A percentile compares a stretch with the other conserved stretches of the same genome.
These are phyloP conservation scores for Metalampra italica DNA, from an alignment of 2,888 invertebrate species.

Conservation along the genomic window DNA sequence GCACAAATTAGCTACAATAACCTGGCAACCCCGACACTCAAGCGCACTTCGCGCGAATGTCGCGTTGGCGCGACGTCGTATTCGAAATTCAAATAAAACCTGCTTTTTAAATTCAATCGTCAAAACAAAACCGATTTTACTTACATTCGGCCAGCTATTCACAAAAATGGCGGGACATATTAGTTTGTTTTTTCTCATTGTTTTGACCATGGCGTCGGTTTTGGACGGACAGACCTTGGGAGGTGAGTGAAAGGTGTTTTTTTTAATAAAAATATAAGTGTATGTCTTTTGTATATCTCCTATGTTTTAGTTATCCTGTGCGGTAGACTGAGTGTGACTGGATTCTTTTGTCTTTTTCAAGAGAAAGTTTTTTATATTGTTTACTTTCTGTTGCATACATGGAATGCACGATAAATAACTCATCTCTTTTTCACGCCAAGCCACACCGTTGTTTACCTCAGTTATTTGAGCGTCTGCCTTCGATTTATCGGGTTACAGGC, in stretches of 20 bases:
- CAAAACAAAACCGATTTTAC: not conserved
- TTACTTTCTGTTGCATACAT: no score
- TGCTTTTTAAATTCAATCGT: slow-evolving; percentile 5
- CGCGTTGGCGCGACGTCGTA: slow-evolving; percentile 29
- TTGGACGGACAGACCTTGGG: slow-evolving; percentile 63
- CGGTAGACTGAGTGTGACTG: no score
- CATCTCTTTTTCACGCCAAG: no score
- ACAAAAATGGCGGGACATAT: slow-evolving; percentile 39
- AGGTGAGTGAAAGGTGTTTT: slow-evolving; percentile 68
- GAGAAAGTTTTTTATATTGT: no score
- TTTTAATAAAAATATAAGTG: slow-evolving; percentile 9
- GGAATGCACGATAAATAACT: no score
- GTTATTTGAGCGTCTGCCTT: no score
- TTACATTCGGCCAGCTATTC: not conserved
- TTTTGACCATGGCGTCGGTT: slow-evolving; percentile 39
- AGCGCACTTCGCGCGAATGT: slow-evolving; percentile 5
- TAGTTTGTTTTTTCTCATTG: slow-evolving; percentile 38
- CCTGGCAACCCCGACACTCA: slow-evolving; percentile 1
- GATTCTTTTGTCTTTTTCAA: no score
- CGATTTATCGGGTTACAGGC: no score
- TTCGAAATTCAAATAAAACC: slow-evolving; percentile 29
- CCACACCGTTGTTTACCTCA: no score
- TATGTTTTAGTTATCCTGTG: no score
- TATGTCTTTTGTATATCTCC: no score
- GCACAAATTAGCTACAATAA: not conserved